Base-by-base conservation (phyloP, 2,797 vertebrate species). In the Luscinia megarhynchos region DNA sequence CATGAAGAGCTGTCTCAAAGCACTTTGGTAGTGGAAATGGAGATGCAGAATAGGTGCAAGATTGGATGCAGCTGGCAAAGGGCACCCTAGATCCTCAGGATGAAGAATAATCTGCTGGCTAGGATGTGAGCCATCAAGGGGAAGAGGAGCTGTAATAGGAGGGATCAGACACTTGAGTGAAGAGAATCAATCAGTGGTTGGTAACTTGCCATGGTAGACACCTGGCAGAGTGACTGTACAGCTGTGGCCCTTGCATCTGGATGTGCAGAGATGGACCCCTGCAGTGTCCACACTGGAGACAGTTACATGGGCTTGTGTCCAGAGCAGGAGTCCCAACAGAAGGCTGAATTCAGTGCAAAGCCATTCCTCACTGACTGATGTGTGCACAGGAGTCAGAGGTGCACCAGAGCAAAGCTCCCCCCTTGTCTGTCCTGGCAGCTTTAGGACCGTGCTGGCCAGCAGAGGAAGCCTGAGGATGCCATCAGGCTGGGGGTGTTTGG, bases 371-470 rank as follows among this genome's bases (percentile, higher is more conserved):
- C 21, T 48, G 51, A 36, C 2, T 59, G 40, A 67, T 43, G 27
- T 36, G 46, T 53, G 27, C 17, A 9, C 2, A 45, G 32, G 32
- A 54, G 63, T 50, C 46, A 68, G 29, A 75, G 53, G 18, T 73
- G 22, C 68, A 32, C 16, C 58, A 4, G 21, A 69, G 34, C 36
- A 77, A 54, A 80, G 27, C 29, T 34, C 5, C 8, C 26, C 38
- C 15, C 23, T 61, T 38, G 15, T 63, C 36, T 61, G 23, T 86
- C 45, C 30, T 73, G 73, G 27, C n/a, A 46, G 23, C n/a, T 86
- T 43, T 36, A 30, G 69, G n/a, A 58, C 14, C 34, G 10, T 1
- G 1, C 0, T 43, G 9, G 21, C 9, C 34, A 41, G 21, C 5
- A 0, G 13, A 77, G 38, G 3, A 22, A 69, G 46, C 12, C 32